phyloP scores from a whole-genome alignment of 2,113 vertebrate species.

The Enhydra lutris region DNA sequence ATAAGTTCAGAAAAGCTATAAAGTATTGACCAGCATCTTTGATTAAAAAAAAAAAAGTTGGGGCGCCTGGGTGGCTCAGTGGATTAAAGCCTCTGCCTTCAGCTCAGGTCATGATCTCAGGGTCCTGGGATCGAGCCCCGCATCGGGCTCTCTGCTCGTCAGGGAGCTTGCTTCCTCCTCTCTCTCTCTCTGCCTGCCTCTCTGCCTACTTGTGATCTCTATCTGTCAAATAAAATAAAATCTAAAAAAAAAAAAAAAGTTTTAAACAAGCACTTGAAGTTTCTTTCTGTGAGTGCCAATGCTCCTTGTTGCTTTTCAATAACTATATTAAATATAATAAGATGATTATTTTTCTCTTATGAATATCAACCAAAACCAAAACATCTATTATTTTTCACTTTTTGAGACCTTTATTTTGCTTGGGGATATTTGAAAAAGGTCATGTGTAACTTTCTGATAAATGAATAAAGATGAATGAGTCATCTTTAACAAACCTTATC shows the following conservation, averaged over 20 bases:
- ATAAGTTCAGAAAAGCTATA: constrained; percentile 82
- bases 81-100: too few relatives aligned
- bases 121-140: too few relatives aligned
- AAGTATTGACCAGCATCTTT: constrained; percentile 86
- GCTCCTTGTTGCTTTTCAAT: constrained; percentile 68
- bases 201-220: too few relatives aligned
- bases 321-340: constrained; percentile 63
- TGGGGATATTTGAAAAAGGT: constrained; percentile 34
- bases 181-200: too few relatives aligned
- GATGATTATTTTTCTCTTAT: constrained; percentile 41
- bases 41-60: too few relatives aligned
- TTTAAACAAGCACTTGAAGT: constrained; percentile 76
- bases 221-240: too few relatives aligned
- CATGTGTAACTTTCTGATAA: neutral
- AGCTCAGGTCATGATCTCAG: too few relatives aligned
- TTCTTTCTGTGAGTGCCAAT: constrained; percentile 74
- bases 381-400: neutral
- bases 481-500: neutral
- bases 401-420: constrained; percentile 35
- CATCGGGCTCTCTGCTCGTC: too few relatives aligned
- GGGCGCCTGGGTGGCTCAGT: too few relatives aligned
- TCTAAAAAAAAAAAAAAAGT: constrained; percentile 74
- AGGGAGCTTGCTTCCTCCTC: too few relatives aligned
- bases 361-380: constrained; percentile 37
- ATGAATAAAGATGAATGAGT: constrained; percentile 28